Evolutionary conservation across 2,797 vertebrate genomes (phyloP), one percentile per base, ranked within the genome.

Genomic region (Bovichtus variegatus): DNA sequence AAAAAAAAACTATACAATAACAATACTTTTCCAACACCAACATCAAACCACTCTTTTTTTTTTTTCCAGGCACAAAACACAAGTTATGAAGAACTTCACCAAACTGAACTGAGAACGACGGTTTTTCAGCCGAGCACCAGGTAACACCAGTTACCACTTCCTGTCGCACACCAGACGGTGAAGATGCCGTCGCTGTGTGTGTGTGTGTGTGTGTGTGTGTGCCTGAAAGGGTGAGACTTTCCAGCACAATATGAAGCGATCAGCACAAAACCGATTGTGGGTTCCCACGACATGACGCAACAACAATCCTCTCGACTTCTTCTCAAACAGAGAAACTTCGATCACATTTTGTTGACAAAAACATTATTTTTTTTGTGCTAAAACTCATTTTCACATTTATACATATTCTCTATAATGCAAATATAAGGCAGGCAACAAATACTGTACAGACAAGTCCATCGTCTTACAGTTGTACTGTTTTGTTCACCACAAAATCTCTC

Each of bases 121-220:
- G 50, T 55, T 71, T n/a, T 10, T 43, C 43, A 25, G 63, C 36
- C 18, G 40, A 89, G 87, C 87, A 86, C 86, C 85, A 81, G 76
- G 55, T 74, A 6, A 54, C 51, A 31, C 11, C 31, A 62, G 57
- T 77, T 57, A 80, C 74, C 63, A 49, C 78, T 87, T 89, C 85
- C 77, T 86, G 78, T 82, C 25, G 66, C 41, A 72, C 50, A 76
- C 8, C 10, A 59, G 65, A 80, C 58, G 69, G 63, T 82, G 46
- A 71, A 38, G 41, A 65, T 3, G 9, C 4, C 7, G 43, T 41
- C 38, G 53, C 62, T 71, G 70, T 57, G 70, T n/a, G n/a, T n/a
- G n/a, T n/a, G n/a, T n/a, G n/a, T n/a, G n/a, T n/a, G n/a, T n/a
- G n/a, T n/a, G n/a, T n/a, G n/a, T n/a, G 43, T 50, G 74, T 46